These are phyloP conservation scores for Perca flavescens DNA, from an alignment of 2,113 vertebrate genomes.

Conservation along the genomic window DNA sequence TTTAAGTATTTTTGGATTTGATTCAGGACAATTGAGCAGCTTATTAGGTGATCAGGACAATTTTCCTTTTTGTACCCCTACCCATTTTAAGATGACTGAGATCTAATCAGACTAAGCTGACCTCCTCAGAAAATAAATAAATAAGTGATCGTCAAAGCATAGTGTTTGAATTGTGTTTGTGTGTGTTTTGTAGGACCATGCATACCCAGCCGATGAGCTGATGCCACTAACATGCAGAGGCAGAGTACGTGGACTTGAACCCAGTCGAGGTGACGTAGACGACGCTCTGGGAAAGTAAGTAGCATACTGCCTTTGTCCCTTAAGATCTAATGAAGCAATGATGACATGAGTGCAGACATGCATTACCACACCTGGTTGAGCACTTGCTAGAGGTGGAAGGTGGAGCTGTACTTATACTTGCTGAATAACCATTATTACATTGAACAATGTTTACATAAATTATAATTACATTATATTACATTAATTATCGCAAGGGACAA, in stretches of 20 bases:
- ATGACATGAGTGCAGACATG: not conserved
- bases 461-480: too few species aligned
- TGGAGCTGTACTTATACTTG: not conserved
- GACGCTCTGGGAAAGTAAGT: conserved; percentile 98
- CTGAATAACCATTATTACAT: not conserved
- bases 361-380: not conserved
- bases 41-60: not conserved
- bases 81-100: not conserved
- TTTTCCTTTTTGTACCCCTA: not conserved
- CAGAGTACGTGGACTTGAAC: conserved; percentile 95
- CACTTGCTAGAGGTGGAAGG: not conserved
- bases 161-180: conserved; percentile 19
- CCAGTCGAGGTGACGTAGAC: conserved; percentile 96
- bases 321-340: not conserved
- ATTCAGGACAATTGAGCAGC: not conserved
- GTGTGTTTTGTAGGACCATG: conserved; percentile 89
- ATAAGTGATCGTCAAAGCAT: not conserved
- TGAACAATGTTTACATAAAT: not conserved
- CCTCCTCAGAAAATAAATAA: not conserved
- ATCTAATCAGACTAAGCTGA: not conserved
- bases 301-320: not conserved
- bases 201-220: conserved; percentile 98
- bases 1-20: not conserved
- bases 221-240: conserved; percentile 99
- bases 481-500: accelerated